phyloP scores from a whole-genome alignment of 2,888 invertebrate species.

The Diadromus collaris region DNA sequence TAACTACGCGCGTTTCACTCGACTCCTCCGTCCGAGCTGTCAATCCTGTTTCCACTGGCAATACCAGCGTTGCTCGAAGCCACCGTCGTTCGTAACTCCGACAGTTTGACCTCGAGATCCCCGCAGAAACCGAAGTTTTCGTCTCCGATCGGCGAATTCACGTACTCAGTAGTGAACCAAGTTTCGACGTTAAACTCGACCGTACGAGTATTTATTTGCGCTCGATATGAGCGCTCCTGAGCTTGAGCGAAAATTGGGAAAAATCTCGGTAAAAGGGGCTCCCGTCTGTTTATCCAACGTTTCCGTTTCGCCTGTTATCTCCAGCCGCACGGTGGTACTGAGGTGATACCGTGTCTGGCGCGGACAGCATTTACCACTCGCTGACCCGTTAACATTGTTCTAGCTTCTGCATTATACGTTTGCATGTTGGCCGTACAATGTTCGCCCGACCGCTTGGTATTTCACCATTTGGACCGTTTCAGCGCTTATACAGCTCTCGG shows the following conservation, averaged over 20 bases:
- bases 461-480: constrained; percentile 26
- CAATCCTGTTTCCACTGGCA: constrained; percentile 36
- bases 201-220: not conserved
- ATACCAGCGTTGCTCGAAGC: not conserved
- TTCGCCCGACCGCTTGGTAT: constrained; percentile 22
- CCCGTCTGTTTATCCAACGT: constrained; percentile 4
- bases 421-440: not conserved
- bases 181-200: not conserved
- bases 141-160: constrained; percentile 32
- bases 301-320: constrained; percentile 1
- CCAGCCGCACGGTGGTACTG: constrained; percentile 14
- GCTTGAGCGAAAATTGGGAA: constrained; percentile 6
- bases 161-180: constrained; percentile 20
- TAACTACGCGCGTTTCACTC: constrained; percentile 48
- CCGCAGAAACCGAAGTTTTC: constrained; percentile 24
- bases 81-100: constrained; percentile 8
- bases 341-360: constrained; percentile 31
- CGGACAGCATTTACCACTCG: constrained; percentile 45
- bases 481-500: not conserved
- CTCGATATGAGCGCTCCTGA: not conserved
- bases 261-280: not conserved
- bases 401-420: constrained; percentile 19
- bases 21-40: constrained; percentile 42
- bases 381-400: constrained; percentile 40
- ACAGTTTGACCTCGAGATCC: constrained; percentile 32